Conservation (phyloP, 2,888 invertebrate species). For the Melinaea marsaeus region DNA sequence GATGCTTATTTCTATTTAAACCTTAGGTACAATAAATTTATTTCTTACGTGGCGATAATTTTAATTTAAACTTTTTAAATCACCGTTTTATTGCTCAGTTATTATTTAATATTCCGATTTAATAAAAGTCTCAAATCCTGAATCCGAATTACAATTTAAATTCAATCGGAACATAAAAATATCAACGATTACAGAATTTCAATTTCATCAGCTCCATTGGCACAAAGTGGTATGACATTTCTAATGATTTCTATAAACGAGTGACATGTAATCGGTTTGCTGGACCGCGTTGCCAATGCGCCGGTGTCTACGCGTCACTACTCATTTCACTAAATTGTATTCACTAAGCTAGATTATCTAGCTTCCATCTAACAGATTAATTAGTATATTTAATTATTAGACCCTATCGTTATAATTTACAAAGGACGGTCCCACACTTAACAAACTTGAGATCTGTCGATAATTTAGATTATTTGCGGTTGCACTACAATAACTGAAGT, state of each 20-base stretch:
- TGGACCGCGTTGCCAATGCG: conserved; percentile 55
- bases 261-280: conserved; percentile 15
- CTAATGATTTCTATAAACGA: conserved; percentile 22
- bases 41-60: conserved; percentile 10
- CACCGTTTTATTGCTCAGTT: conserved; percentile 23
- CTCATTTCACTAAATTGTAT: conserved; percentile 63
- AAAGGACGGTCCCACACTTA: conserved; percentile 76
- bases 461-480: conserved; percentile 51
- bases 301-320: conserved; percentile 53
- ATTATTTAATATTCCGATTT: conserved; percentile 25
- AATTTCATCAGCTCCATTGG: conserved; percentile 42
- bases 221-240: conserved; percentile 59
- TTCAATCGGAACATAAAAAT: conserved; percentile 20
- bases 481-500: conserved; percentile 51
- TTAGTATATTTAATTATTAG: conserved; percentile 41
- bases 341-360: conserved; percentile 65
- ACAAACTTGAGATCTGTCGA: conserved; percentile 64
- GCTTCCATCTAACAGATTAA: conserved; percentile 46
- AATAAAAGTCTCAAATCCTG: conserved; percentile 22
- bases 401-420: conserved; percentile 67
- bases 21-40: neutral
- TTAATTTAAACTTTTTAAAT: conserved; percentile 22
- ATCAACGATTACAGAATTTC: neutral
- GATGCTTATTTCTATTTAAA: too few relatives aligned
- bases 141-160: conserved; percentile 12